Evolutionary conservation across 1,140 invertebrate species (phyloP).

Genomic region (Polyergus mexicanus): DNA sequence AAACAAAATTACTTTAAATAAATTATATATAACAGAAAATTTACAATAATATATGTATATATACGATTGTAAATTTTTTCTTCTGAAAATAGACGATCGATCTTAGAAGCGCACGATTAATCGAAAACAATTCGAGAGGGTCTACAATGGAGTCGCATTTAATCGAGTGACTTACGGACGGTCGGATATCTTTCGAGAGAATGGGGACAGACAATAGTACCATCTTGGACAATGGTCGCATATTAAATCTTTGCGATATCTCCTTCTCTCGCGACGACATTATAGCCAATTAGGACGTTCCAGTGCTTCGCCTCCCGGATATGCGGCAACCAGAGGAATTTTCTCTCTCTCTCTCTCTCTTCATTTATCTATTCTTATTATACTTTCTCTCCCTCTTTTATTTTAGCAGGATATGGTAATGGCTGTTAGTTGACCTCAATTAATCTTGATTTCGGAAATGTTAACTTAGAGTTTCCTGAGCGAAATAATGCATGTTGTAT

Average conservation of each 20-base stretch:
- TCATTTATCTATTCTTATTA: background rate
- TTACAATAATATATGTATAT: too few species aligned
- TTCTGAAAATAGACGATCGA: background rate
- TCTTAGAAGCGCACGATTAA: conserved; percentile 7
- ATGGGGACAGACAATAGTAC: conserved; percentile 42
- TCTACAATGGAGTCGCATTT: conserved; percentile 36
- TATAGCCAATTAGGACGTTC: conserved; percentile 59
- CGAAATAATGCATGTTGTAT: background rate
- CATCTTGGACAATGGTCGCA: conserved; percentile 54
- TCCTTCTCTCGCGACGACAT: conserved; percentile 22
- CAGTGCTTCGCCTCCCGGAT: background rate
- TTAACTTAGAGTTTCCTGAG: background rate
- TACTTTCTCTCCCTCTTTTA: background rate
- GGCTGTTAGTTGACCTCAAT: conserved; percentile 15
- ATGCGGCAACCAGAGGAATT: conserved; percentile 24
- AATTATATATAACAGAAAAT: background rate
- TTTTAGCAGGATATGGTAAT: background rate
- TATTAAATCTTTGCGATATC: conserved; percentile 52
- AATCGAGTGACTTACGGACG: conserved; percentile 45
- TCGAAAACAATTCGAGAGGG: conserved; percentile 22
- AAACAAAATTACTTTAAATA: background rate
- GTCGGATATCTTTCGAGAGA: conserved; percentile 39
- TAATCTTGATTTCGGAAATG: conserved; percentile 9
- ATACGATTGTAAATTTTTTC: background rate
- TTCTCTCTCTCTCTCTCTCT: background rate